Base-by-base conservation (phyloP, 2,113 vertebrate genomes). In the Eleginops maclovinus region DNA sequence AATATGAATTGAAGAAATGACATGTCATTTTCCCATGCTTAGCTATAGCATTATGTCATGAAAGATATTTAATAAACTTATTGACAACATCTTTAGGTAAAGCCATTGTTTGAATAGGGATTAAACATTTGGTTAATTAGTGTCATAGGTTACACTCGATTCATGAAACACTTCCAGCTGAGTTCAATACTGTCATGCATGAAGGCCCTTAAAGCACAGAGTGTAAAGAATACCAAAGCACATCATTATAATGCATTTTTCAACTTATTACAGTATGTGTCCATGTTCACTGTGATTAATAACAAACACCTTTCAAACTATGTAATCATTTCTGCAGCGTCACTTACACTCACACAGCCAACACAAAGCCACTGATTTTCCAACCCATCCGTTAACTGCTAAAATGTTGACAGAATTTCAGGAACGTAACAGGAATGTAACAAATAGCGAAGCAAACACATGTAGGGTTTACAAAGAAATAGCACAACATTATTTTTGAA, bases 61-160 rank as follows among this genome's bases (percentile, higher is more conserved):
- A 7, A n/a, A 40, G 19, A 41, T 40, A 64, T 74, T 59, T 54
- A 65, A 53, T 65, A 24, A 59, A 17, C 13, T 64, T 19, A 73
- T 36, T 31, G 15, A 21, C 50, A 21, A 58, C 28, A 12, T 73
- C n/a, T 55, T 47, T 26, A 40, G 19, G 10, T 43, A 15, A 31
- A 46, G 64, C 22, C 28, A 50, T 31, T 59, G 22, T 71, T 72
- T 44, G 10, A 56, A 40, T 0, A 44, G 40, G 53, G 46, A 64
- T 9, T n/a, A 3, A 40, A 70, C 41, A 22, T 49, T 53, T 43
- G 4, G 13, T 67, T 46, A 9, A 41, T 51, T 71, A 28, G 71
- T 43, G 26, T 7, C 26, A 41, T 15, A 12, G 9, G 44, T 76
- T 47, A 55, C 1, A 55, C 36, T 44, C 11, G 1, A 54, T 28